phyloP scores from a whole-genome alignment of 64 coral and sea anemone genomes.

The Montipora efflorescens region DNA sequence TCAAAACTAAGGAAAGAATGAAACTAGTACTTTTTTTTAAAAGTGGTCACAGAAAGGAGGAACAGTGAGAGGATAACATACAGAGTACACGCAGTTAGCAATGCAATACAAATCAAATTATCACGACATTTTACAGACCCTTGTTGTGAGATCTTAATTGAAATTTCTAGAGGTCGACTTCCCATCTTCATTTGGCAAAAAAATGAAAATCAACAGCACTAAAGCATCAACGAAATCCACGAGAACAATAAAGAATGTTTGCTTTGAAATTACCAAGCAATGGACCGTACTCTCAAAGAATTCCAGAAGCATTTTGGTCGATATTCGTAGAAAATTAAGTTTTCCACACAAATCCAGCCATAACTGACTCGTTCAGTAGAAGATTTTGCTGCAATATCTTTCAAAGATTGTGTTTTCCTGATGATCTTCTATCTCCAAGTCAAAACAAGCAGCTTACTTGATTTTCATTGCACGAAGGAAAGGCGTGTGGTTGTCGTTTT shows the following conservation, averaged over 20 bases:
- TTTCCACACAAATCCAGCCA: not conserved
- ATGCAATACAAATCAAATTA: not conserved
- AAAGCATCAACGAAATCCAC: not conserved
- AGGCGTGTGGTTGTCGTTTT: not conserved
- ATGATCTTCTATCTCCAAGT: not conserved
- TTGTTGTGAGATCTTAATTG: not conserved
- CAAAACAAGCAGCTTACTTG: not conserved
- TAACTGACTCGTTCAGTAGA: not conserved
- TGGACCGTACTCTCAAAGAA: constrained; percentile 8
- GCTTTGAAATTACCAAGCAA: constrained; percentile 31
- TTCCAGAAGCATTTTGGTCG: not conserved
- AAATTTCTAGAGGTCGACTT: not conserved
- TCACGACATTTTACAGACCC: not conserved
- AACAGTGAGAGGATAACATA: not conserved
- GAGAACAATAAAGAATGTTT: constrained; percentile 28
- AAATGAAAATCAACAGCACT: not conserved
- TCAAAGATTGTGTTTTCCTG: not conserved
- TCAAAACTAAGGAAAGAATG: not conserved
- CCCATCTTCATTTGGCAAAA: not conserved
- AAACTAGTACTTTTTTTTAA: not conserved
- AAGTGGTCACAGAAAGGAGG: not conserved
- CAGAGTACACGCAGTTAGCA: no score
- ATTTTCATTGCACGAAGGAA: not conserved
- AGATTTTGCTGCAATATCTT: not conserved
- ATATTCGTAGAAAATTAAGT: not conserved